phyloP scores from a whole-genome alignment of 1,140 invertebrate genomes.

The Cotesia glomerata region DNA sequence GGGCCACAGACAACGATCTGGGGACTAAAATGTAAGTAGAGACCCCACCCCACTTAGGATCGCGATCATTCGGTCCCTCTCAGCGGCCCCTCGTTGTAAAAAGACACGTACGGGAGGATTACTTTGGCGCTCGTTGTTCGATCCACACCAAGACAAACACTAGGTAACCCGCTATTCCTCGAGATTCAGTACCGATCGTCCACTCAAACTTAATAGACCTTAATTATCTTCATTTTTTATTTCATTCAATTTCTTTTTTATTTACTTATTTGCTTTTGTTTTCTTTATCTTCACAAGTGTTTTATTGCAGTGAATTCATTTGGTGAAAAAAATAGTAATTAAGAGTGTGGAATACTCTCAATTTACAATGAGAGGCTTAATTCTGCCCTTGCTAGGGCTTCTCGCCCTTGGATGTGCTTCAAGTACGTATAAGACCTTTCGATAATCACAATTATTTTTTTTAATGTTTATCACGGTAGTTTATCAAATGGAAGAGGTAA shows the following conservation, averaged over 20 bases:
- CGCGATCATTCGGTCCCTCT: constrained; percentile 34
- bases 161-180: constrained; percentile 52
- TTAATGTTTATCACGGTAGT: constrained; percentile 16
- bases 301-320: constrained; percentile 6
- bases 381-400: constrained; percentile 43
- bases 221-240: constrained; percentile 5
- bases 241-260: not conserved
- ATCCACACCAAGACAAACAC: constrained; percentile 45
- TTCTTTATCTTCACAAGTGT: not conserved
- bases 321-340: constrained; percentile 13
- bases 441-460: not conserved
- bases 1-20: constrained; percentile 2
- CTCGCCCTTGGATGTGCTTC: constrained; percentile 40
- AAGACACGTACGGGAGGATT: constrained; percentile 27
- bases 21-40: constrained; percentile 5
- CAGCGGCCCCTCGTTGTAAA: constrained; percentile 37
- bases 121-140: constrained; percentile 47
- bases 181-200: constrained; percentile 57
- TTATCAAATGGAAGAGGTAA: not conserved
- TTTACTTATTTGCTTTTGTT: too few relatives aligned
- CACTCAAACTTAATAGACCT: constrained; percentile 52
- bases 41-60: constrained; percentile 28
- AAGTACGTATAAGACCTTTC: constrained; percentile 40
- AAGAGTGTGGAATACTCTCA: constrained; percentile 18
- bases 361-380: constrained; percentile 35